Conservation (phyloP, 2,113 vertebrate species). For the Poecile atricapillus region DNA sequence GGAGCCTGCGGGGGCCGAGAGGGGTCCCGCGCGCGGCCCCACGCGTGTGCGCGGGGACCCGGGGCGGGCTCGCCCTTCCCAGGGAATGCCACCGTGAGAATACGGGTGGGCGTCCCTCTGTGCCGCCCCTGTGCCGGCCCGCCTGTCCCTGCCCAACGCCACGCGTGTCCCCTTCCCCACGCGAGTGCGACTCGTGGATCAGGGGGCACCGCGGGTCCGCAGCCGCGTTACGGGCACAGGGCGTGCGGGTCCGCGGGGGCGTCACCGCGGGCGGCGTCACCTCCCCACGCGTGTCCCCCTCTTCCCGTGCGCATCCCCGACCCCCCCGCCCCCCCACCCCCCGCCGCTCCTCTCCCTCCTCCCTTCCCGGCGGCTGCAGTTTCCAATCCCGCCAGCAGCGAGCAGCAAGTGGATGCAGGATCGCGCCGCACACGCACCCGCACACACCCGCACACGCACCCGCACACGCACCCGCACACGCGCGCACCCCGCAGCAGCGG, state of each 20-base stretch:
- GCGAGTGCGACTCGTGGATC: neutral
- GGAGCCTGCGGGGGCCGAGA: neutral
- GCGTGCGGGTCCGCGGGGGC: neutral
- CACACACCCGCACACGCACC: too few relatives aligned
- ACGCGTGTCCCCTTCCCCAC: neutral
- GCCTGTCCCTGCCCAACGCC: neutral
- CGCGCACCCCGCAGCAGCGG: too few relatives aligned
- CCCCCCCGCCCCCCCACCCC: too few relatives aligned
- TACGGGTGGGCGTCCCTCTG: too few relatives aligned
- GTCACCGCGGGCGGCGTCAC: neutral
- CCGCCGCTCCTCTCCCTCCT: too few relatives aligned
- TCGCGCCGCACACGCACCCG: too few relatives aligned
- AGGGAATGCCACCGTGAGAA: fast-evolving
- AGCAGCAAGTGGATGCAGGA: too few relatives aligned
- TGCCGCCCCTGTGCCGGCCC: neutral
- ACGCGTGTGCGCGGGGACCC: neutral
- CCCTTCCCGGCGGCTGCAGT: too few relatives aligned
- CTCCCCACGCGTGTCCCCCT: neutral
- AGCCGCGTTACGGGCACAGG: neutral
- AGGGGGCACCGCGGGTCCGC: neutral
- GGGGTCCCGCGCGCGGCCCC: neutral
- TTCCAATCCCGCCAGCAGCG: too few relatives aligned
- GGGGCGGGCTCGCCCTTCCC: too few relatives aligned
- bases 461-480: too few relatives aligned
- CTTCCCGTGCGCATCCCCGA: neutral